Evolutionary conservation across 2,888 invertebrate genomes (phyloP).

Genomic region (Apodemia duryi): DNA sequence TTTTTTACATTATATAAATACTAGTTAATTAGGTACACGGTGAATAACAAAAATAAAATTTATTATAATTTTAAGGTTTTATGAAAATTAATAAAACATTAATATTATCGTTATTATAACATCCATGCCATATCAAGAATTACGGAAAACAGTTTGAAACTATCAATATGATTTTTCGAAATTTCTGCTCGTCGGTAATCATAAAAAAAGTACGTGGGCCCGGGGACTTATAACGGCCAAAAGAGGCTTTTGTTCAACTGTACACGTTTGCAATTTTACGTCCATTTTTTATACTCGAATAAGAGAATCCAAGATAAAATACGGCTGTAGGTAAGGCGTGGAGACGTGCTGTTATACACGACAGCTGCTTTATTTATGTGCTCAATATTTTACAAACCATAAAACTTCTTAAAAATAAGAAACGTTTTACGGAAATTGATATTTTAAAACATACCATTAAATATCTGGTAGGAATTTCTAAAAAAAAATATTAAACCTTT

Average conservation of each 20-base stretch:
- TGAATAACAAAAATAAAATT: no score
- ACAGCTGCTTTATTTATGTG: conserved; percentile 72
- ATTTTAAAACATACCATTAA: no score
- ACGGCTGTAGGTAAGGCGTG: conserved; percentile 58
- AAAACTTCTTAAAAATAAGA: conserved; percentile 67
- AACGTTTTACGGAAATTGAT: conserved; percentile 72
- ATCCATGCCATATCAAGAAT: no score
- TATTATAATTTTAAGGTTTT: no score
- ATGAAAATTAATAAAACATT: no score
- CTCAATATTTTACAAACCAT: conserved; percentile 77
- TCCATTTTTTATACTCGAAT: conserved; percentile 63
- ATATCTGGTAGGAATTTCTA: no score
- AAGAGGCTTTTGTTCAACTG: conserved; percentile 39
- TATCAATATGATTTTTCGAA: no score
- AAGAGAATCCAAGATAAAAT: conserved; percentile 71
- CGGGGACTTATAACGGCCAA: conserved; percentile 21
- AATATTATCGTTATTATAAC: no score
- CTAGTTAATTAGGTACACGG: no score
- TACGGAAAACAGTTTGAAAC: no score
- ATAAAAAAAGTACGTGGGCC: not conserved
- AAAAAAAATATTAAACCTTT: no score
- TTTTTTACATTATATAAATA: no score
- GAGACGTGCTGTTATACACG: conserved; percentile 69
- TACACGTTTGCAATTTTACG: conserved; percentile 54
- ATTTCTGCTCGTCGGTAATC: not conserved